phyloP scores from a whole-genome alignment of 64 coral and sea anemone species.

The Stichodactyla helianthus region DNA sequence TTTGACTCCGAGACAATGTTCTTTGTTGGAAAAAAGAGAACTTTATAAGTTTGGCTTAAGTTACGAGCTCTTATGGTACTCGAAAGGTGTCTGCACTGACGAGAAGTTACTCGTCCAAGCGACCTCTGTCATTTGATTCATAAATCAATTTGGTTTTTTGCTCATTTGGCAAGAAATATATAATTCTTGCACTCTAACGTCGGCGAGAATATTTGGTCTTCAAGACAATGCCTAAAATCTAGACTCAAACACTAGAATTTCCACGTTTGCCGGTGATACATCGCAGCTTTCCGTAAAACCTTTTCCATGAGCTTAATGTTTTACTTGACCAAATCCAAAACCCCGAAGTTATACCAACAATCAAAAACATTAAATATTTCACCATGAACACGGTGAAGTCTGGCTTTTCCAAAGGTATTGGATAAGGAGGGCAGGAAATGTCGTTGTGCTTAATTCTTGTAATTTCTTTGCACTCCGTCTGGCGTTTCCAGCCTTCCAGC shows the following conservation, averaged over 20 bases:
- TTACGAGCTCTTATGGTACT: background rate
- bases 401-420: slow-evolving; percentile 50
- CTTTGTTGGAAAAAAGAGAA: background rate
- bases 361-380: slow-evolving; percentile 94
- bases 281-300: slow-evolving; percentile 34
- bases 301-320: slow-evolving; percentile 79
- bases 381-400: slow-evolving; percentile 98
- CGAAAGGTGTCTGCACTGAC: background rate
- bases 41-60: background rate
- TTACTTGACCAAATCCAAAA: slow-evolving; percentile 99
- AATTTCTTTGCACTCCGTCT: slow-evolving; percentile 70
- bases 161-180: background rate
- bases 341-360: slow-evolving; percentile 94
- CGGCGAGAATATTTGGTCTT: background rate
- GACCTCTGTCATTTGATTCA: background rate
- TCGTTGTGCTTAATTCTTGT: background rate
- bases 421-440: slow-evolving; percentile 52
- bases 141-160: background rate
- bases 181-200: background rate
- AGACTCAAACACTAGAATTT: background rate
- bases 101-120: background rate
- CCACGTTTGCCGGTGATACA: slow-evolving; percentile 1
- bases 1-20: background rate
- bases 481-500: slow-evolving; percentile 80
- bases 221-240: background rate